Evolutionary conservation across 2,797 vertebrate species (phyloP).

Genomic region (Phrynocephalus vlangalii): DNA sequence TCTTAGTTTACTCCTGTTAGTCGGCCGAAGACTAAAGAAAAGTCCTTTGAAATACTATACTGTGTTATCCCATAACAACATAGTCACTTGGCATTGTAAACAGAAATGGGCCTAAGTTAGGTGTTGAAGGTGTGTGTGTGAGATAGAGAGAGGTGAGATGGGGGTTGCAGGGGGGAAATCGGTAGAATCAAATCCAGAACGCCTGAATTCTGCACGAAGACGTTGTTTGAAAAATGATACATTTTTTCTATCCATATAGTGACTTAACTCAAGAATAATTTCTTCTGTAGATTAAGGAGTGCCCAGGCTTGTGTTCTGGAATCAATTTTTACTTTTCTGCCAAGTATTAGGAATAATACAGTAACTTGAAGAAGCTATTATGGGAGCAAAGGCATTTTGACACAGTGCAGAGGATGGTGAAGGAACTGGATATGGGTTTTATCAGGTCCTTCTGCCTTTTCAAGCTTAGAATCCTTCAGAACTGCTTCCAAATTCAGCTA

Average conservation of each 20-base stretch:
- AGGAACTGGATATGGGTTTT: slow-evolving; percentile 14
- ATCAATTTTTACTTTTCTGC: background rate
- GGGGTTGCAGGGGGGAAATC: too few relatives aligned
- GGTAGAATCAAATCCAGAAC: background rate
- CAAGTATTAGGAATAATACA: slow-evolving; percentile 15
- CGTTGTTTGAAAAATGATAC: background rate
- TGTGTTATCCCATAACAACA: background rate
- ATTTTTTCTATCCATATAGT: background rate
- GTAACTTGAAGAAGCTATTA: background rate
- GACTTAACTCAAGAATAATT: background rate
- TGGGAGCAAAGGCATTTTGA: slow-evolving; percentile 12
- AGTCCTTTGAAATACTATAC: background rate
- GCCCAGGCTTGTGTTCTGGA: background rate
- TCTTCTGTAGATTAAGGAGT: background rate
- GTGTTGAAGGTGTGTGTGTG: background rate
- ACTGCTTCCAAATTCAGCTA: slow-evolving; percentile 34
- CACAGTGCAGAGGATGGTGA: slow-evolving; percentile 19
- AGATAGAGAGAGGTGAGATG: too few relatives aligned
- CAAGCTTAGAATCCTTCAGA: slow-evolving; percentile 19
- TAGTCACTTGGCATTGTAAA: background rate
- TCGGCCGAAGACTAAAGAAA: too few relatives aligned
- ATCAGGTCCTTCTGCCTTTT: slow-evolving; percentile 29
- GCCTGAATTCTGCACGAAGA: background rate
- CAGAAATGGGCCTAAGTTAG: background rate
- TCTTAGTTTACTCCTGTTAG: too few relatives aligned